Conservation (phyloP, 2,113 vertebrate genomes). For the Calcarius ornatus region DNA sequence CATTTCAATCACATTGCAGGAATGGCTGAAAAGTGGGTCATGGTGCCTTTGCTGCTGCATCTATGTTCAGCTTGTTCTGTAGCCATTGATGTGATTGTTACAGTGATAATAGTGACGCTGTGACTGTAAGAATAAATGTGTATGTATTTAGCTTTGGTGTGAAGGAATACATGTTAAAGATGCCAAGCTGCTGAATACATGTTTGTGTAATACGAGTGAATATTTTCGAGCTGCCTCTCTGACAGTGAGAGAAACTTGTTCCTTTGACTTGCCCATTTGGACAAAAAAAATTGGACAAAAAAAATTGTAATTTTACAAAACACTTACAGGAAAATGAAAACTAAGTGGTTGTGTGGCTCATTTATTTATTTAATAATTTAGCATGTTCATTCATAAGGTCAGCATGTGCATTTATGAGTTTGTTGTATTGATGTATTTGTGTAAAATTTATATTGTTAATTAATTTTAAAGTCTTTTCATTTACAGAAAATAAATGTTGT, state of each 20-base stretch:
- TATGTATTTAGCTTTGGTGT: not conserved
- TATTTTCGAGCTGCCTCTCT: not conserved
- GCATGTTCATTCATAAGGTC: not conserved
- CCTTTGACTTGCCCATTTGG: not conserved
- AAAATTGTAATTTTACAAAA: not conserved
- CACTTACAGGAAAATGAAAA: not conserved
- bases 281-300: not conserved
- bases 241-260: not conserved
- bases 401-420: not conserved
- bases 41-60: not conserved
- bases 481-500: not conserved
- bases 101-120: not conserved
- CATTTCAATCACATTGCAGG: not conserved
- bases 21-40: not conserved
- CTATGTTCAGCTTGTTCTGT: not conserved
- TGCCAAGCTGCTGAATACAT: not conserved
- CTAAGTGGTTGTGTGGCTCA: not conserved
- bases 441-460: not conserved
- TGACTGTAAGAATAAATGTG: not conserved
- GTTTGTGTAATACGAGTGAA: not conserved
- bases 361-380: not conserved
- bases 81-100: not conserved
- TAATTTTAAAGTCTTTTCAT: not conserved
- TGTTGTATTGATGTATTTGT: rapidly evolving
- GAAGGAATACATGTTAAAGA: not conserved